These are phyloP conservation scores for Nymphalis io DNA, from an alignment of 1,140 invertebrate genomes.

Conservation along the genomic window DNA sequence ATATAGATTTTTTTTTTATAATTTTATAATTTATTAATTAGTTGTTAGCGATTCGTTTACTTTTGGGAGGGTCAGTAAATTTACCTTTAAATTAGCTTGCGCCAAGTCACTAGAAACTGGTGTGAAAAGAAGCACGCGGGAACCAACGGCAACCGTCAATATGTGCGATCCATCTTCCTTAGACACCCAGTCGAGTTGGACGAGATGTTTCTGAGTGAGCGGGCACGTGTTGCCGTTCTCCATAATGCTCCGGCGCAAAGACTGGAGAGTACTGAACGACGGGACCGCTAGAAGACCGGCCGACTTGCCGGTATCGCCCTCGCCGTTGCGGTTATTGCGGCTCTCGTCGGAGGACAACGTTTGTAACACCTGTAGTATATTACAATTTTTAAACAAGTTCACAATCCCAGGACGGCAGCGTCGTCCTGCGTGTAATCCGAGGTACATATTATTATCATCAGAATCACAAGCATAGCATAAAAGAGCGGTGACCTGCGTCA, in stretches of 20 bases:
- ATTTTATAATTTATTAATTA: not conserved
- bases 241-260: slow-evolving; percentile 92
- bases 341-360: slow-evolving; percentile 83
- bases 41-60: too few species aligned
- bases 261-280: slow-evolving; percentile 95
- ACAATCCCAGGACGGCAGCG: not conserved
- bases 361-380: slow-evolving; percentile 78
- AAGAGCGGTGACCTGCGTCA: slow-evolving; percentile 83
- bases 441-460: not conserved
- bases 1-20: not conserved
- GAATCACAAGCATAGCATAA: not conserved
- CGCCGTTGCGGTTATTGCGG: slow-evolving; percentile 80
- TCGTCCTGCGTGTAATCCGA: too few species aligned
- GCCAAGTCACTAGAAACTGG: slow-evolving; percentile 94
- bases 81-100: slow-evolving; percentile 91
- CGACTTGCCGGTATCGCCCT: slow-evolving; percentile 77
- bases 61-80: not conserved
- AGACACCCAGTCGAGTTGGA: slow-evolving; percentile 99
- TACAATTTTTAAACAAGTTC: not conserved
- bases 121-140: slow-evolving; percentile 93
- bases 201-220: slow-evolving; percentile 91
- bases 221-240: slow-evolving; percentile 95
- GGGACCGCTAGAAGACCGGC: slow-evolving; percentile 91
- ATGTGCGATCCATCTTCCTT: slow-evolving; percentile 99
- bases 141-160: slow-evolving; percentile 97